Conservation (phyloP, 2,113 vertebrate species). For the Nothobranchius furzeri region DNA sequence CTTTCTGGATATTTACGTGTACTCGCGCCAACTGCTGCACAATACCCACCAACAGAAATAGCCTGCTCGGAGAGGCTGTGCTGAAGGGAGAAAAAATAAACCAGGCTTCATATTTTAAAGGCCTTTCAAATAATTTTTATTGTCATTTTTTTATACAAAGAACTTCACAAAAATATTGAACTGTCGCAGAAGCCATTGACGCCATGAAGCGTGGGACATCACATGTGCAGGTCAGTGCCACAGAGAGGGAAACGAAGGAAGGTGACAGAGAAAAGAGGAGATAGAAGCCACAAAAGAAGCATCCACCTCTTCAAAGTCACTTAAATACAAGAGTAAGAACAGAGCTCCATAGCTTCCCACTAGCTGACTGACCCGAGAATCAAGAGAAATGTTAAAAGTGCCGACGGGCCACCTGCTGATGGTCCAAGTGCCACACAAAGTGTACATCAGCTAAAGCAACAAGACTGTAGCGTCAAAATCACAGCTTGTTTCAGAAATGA, state of each 20-base stretch:
- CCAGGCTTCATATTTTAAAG: constrained; percentile 5
- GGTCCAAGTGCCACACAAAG: neutral
- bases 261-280: constrained; percentile 33
- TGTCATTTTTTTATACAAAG: constrained; percentile 75
- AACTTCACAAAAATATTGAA: constrained; percentile 78
- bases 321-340: neutral
- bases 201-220: constrained; percentile 60
- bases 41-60: constrained; percentile 53
- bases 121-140: constrained; percentile 59
- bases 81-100: neutral
- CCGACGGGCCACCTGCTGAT: constrained; percentile 1
- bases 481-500: neutral
- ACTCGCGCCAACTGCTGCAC: constrained; percentile 36
- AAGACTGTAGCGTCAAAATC: constrained; percentile 2
- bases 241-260: constrained; percentile 30
- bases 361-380: too few species aligned
- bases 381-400: constrained; percentile 9
- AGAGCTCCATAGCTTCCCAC: neutral
- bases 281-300: constrained; percentile 27
- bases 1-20: constrained; percentile 30
- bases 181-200: constrained; percentile 67
- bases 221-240: constrained; percentile 71
- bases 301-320: constrained; percentile 4
- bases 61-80: constrained; percentile 20
- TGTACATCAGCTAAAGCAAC: neutral